These are phyloP conservation scores for Melopsittacus undulatus DNA, from an alignment of 2,797 vertebrate genomes.

Conservation along the genomic window DNA sequence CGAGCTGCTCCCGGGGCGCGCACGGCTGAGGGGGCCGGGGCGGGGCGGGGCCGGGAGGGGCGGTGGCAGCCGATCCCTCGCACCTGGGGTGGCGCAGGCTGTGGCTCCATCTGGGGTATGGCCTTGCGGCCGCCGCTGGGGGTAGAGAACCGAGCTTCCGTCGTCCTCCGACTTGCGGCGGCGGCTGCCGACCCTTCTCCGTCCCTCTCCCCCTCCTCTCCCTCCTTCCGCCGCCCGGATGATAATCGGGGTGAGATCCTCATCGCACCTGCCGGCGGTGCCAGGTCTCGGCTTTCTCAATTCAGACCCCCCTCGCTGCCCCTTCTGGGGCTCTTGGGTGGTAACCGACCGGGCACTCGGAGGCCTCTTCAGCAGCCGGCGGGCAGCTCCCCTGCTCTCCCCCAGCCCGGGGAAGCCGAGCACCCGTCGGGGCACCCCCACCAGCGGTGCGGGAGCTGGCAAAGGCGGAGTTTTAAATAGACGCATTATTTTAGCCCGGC, in stretches of 20 bases:
- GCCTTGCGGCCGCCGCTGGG: too few relatives aligned
- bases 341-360: too few relatives aligned
- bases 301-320: too few relatives aligned
- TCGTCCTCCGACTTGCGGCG: too few relatives aligned
- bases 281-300: neutral
- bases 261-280: fast-evolving
- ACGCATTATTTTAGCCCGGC: conserved; percentile 21
- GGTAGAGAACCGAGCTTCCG: fast-evolving
- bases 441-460: neutral
- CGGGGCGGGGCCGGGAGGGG: neutral
- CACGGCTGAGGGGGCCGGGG: neutral
- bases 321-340: too few relatives aligned
- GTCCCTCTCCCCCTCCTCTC: fast-evolving
- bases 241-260: fast-evolving
- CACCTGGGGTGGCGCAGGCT: neutral
- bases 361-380: neutral
- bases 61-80: neutral
- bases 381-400: neutral
- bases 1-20: neutral
- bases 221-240: fast-evolving
- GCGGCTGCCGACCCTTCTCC: too few relatives aligned
- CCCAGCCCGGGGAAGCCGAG: neutral
- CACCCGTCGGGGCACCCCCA: neutral
- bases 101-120: neutral
- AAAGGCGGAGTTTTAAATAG: conserved; percentile 38